Evolutionary conservation across 2,888 invertebrate genomes (phyloP), one percentile per base, ranked within the genome.

Genomic region (Drosophila prolongata): DNA sequence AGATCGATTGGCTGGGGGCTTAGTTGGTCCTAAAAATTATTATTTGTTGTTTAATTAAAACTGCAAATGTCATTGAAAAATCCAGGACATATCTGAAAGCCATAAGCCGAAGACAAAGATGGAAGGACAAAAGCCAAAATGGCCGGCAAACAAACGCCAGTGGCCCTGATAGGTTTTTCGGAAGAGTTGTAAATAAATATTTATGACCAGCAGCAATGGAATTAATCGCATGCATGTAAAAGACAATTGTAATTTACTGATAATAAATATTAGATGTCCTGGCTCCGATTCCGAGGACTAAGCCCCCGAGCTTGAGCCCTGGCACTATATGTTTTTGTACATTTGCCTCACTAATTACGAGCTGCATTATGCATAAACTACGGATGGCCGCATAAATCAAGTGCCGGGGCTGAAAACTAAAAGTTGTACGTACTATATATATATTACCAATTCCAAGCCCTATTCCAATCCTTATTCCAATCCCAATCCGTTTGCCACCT

Each of bases 231-330:
- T 72, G 75, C 75, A 82, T 79, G 88, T 77, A 75, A 85, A 68
- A 82, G 88, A 83, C 88, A 87, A 87, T 87, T 87, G 88, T 87
- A 85, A 87, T 82, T 87, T 87, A 83, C 88, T 75, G 86, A 87
- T 83, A 82, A 83, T 83, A 83, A 83, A 83, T 83, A 88, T 83
- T 88, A 88, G 67, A 83, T 66, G 65, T 67, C 54, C 67, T 35
- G 77, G 65, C 67, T 54, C 67, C 46, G 44, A 82, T 77, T 79
- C 52, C 40, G 50, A 65, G 55, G 42, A 40, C 55, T 62, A 35
- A 61, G 65, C 74, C 46, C 38, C 38, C 35, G 10, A 38, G 52
- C 66, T 44, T 43, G 42, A 54, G 70, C 13, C 58, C n/a, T 34
- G 40, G 66, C 66, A 52, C 52, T 44, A 53, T 50, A 67, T 67